A percentile compares a stretch with the other conserved stretches of the same genome.
These are phyloP conservation scores for Drosophila lacertosa DNA, from an alignment of 1,140 invertebrate species.

Conservation along the genomic window DNA sequence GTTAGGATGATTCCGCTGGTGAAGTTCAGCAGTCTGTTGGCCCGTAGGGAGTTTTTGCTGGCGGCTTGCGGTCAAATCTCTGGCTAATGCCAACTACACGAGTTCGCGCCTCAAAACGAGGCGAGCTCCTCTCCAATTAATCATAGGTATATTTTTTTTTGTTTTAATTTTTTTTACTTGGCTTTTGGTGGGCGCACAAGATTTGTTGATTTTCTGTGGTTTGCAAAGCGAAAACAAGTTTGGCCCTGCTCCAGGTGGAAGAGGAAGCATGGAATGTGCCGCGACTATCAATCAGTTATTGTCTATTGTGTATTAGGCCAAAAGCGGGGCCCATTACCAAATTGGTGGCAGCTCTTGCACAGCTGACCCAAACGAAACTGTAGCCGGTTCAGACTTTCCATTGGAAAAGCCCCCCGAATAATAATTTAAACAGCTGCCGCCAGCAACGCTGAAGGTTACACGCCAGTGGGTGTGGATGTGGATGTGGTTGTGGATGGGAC, in stretches of 20 bases:
- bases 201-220: constrained; percentile 55
- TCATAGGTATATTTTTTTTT: constrained; percentile 63
- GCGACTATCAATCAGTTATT: constrained; percentile 76
- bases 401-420: constrained; percentile 72
- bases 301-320: constrained; percentile 49
- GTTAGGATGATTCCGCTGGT: constrained; percentile 5
- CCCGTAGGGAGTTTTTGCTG: constrained; percentile 6
- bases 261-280: constrained; percentile 75
- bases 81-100: constrained; percentile 15
- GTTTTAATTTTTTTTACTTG: constrained; percentile 25
- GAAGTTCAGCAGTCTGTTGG: constrained; percentile 30
- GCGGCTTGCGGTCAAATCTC: constrained; percentile 25
- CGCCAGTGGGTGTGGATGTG: constrained; percentile 16
- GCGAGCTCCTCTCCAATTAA: constrained; percentile 67
- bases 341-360: constrained; percentile 12
- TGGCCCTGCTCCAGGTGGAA: constrained; percentile 44
- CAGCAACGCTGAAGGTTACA: constrained; percentile 58
- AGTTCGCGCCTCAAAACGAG: constrained; percentile 35
- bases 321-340: constrained; percentile 50
- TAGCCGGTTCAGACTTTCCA: constrained; percentile 75
- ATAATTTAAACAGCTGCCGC: constrained; percentile 25
- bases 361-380: constrained; percentile 32
- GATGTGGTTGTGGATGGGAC: not conserved
- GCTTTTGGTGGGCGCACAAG: constrained; percentile 47
- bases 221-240: constrained; percentile 72